Percentiles rank a stretch among this genome's conserved stretches.
Evolutionary conservation across 2,113 vertebrate species (phyloP).

Genomic region (Peucedramus taeniatus): DNA sequence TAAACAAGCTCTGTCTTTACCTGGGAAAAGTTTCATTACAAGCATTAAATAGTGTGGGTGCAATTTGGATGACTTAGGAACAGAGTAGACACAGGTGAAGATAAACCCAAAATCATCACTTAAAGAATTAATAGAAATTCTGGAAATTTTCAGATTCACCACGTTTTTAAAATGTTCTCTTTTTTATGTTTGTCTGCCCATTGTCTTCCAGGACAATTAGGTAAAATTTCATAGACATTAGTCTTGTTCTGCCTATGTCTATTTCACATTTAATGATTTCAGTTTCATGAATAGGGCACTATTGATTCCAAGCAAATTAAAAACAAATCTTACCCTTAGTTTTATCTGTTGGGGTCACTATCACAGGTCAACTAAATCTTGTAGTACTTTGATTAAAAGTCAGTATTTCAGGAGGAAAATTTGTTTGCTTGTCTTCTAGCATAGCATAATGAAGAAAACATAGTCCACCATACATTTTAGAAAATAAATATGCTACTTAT

Average conservation of each 20-base stretch:
- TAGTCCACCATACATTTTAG: background rate
- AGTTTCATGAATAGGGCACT: background rate
- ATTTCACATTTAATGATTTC: background rate
- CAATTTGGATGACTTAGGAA: background rate
- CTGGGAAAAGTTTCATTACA: background rate
- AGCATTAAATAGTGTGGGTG: background rate
- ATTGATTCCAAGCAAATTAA: background rate
- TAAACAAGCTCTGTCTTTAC: background rate
- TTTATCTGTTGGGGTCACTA: background rate
- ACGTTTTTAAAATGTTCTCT: background rate
- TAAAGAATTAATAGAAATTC: background rate
- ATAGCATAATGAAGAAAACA: background rate
- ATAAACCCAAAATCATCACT: background rate
- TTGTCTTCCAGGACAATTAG: background rate
- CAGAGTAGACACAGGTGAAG: background rate
- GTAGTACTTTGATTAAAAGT: background rate
- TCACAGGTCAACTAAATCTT: background rate
- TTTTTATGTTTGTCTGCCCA: background rate
- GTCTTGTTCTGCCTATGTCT: background rate
- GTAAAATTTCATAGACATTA: background rate
- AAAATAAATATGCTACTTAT: background rate
- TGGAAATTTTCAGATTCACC: background rate
- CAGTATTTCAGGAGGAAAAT: background rate
- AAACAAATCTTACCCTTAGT: background rate
- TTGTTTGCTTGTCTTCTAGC: background rate